Evolutionary conservation across 2,797 vertebrate genomes (phyloP), one percentile per base, ranked within the genome.

Genomic region (Lemur catta): DNA sequence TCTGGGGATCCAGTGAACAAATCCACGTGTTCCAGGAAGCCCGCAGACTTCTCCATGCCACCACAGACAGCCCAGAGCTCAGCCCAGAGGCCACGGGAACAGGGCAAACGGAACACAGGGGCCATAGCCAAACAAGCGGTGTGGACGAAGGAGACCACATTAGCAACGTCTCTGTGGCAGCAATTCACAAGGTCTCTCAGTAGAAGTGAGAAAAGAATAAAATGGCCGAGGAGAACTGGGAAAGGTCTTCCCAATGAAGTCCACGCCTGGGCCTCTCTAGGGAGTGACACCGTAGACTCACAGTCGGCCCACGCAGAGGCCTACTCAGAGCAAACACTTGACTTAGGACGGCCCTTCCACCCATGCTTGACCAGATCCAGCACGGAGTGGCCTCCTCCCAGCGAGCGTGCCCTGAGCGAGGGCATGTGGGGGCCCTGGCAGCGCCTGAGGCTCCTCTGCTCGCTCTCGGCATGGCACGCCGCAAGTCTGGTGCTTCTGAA

Each of bases 371-470:
- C 28, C 1, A 61, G 50, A 50, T 2, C 22, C 13, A n/a, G 75
- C 18, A 6, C 10, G 46, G 11, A 48, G 2, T 0, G 14, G 80
- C 35, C 30, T 35, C 67, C 10, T 1, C 5, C 30, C 0, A 65
- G 15, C 3, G 5, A 0, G 5, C 0, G 11, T 3, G 81, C 17
- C 17, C 0, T 0, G n/a, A 61, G 7, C 9, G 6, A 22, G 59
- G 0, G 8, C 4, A 4, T 2, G 48, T 0, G 13, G 17, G 26
- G 71, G 35, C 14, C 52, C 17, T 11, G 4, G 89, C 5, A 4
- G 59, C 26, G 14, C 30, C 24, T 4, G n/a, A 0, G 0, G 3
- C 59, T 30, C 41, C 88, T 14, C 50, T 1, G 6, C 1, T 7
- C 1, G 46, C 8, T 59, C 78, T 61, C 2, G 0, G 22, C 2